phyloP scores from a whole-genome alignment of 2,797 vertebrate genomes.

The Avahi laniger region DNA sequence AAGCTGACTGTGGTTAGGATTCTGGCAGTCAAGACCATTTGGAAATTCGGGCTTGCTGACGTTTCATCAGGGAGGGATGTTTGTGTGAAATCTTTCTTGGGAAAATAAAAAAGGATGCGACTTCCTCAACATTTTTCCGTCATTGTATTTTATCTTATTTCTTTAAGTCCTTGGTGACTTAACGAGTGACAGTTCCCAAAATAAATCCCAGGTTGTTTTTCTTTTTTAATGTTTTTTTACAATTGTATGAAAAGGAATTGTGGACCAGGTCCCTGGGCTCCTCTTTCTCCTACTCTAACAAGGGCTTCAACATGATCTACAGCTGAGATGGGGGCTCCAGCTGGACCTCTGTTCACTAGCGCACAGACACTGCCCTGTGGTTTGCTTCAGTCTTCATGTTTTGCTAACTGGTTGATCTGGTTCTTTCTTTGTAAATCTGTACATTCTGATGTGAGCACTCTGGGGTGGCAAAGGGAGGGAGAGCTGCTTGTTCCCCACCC shows the following conservation, averaged over 20 bases:
- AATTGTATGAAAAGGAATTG: not conserved
- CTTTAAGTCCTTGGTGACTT: conserved; percentile 53
- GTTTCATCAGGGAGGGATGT: not conserved
- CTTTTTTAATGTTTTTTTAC: not conserved
- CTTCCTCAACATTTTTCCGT: not conserved
- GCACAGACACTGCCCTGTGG: not conserved
- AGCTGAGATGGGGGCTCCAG: not conserved
- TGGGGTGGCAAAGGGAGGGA: conserved; percentile 9
- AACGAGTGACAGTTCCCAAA: conserved; percentile 49
- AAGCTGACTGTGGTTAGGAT: not conserved
- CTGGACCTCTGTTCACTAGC: not conserved
- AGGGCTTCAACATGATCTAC: not conserved
- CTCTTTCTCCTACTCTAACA: not conserved
- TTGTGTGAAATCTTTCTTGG: conserved; percentile 11
- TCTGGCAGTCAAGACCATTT: conserved; percentile 22
- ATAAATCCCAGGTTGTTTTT: not conserved
- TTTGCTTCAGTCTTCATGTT: not conserved
- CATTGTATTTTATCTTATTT: conserved; percentile 50
- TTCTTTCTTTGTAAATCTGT: conserved; percentile 45
- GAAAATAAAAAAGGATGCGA: not conserved
- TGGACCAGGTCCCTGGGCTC: not conserved
- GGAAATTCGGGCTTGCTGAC: not conserved
- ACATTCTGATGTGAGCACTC: conserved; percentile 29
- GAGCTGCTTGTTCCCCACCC: conserved; percentile 42
- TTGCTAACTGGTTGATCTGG: not conserved